Percentiles rank a stretch among this genome's conserved stretches.
Evolutionary conservation across 2,888 invertebrate species (phyloP).

Genomic region (Amitus sp.): DNA sequence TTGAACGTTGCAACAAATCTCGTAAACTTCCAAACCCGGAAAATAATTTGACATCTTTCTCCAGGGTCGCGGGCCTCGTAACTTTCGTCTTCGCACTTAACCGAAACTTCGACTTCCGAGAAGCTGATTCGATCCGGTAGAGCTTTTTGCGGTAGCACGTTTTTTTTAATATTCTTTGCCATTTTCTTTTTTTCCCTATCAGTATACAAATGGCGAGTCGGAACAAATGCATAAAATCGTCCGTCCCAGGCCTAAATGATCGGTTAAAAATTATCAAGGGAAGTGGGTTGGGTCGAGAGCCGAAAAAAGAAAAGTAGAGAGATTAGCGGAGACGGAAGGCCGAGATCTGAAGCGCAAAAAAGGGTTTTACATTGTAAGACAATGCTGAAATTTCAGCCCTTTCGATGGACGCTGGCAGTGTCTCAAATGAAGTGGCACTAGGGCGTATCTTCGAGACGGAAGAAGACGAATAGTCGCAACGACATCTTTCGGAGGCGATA

Average conservation of each 20-base stretch:
- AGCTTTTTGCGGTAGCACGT: constrained; percentile 28
- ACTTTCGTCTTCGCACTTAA: constrained; percentile 39
- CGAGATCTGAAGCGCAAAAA: neutral
- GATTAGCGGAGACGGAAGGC: neutral
- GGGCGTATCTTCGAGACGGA: constrained; percentile 1
- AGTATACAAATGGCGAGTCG: no score
- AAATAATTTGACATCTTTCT: no score
- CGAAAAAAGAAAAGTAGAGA: neutral
- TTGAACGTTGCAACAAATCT: no score
- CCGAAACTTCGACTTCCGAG: constrained; percentile 29
- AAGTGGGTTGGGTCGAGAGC: no score
- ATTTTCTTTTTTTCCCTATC: no score
- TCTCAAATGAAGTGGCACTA: constrained; percentile 7
- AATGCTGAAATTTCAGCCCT: constrained; percentile 1
- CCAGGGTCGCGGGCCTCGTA: constrained; percentile 34
- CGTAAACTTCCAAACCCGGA: neutral
- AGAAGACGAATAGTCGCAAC: neutral
- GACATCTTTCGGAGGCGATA: no score
- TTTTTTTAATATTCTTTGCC: no score
- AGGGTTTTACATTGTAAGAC: constrained; percentile 1
- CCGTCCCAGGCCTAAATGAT: no score
- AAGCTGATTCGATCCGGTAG: constrained; percentile 30
- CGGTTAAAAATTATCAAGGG: no score
- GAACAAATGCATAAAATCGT: no score
- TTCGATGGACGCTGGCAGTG: constrained; percentile 20